Percentiles rank a stretch among this genome's conserved stretches.
Conservation (phyloP, 2,888 invertebrate species). For the Bruchidius siliquastri region DNA sequence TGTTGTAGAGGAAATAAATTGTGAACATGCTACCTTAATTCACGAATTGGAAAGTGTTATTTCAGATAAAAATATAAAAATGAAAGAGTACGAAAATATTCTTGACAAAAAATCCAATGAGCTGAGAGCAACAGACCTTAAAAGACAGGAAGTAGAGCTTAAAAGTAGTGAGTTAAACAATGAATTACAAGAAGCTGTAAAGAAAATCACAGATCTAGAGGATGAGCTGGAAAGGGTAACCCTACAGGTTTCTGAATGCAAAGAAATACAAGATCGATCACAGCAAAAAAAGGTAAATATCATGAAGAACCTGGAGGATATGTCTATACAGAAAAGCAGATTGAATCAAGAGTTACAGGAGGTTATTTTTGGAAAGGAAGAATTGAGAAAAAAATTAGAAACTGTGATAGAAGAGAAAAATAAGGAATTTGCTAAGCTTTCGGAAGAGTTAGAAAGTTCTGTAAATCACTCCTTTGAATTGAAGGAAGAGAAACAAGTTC, state of each 20-base stretch:
- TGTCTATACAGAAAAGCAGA: background rate
- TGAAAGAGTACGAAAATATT: background rate
- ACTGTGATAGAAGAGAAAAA: background rate
- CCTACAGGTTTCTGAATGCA: background rate
- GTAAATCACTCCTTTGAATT: constrained; percentile 1
- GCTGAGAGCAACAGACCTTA: background rate
- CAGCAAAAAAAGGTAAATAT: background rate
- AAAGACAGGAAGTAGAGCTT: background rate
- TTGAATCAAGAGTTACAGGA: constrained; percentile 3
- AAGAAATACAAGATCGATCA: background rate
- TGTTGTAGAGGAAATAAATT: background rate
- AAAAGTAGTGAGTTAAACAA: background rate
- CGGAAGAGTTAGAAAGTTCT: constrained; percentile 1
- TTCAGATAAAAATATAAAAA: background rate
- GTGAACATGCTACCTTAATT: background rate
- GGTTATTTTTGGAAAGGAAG: background rate
- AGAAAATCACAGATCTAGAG: background rate
- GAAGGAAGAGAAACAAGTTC: background rate
- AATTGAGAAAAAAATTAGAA: background rate
- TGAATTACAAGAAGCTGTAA: background rate
- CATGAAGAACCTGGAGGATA: background rate
- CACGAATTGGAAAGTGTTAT: background rate
- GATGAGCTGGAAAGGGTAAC: background rate
- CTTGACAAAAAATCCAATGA: background rate
- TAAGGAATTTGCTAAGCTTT: background rate